phyloP scores from a whole-genome alignment of 2,797 vertebrate species.

The Myripristis jacobus region DNA sequence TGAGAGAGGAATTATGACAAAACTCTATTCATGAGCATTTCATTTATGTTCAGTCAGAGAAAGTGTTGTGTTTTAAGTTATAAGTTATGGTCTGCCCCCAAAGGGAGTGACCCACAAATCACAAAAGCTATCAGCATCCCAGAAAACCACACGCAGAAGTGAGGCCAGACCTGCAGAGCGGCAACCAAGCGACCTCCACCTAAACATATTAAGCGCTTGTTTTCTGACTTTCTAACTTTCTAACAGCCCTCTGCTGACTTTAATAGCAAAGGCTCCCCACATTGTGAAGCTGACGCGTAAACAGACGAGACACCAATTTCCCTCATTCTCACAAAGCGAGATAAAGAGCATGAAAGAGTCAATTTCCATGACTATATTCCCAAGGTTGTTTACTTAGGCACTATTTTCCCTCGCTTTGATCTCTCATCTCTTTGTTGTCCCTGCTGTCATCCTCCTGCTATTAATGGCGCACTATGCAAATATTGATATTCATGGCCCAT shows the following conservation, averaged over 20 bases:
- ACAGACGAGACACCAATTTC: neutral
- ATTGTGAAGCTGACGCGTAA: neutral
- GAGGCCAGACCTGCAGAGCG: too few relatives aligned
- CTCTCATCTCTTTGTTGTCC: conserved; percentile 4
- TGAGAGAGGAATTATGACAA: neutral
- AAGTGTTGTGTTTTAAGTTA: too few relatives aligned
- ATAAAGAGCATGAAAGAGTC: conserved; percentile 13
- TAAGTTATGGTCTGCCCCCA: too few relatives aligned
- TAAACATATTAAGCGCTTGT: too few relatives aligned
- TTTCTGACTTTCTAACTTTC: neutral
- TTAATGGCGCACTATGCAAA: neutral
- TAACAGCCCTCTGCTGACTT: too few relatives aligned
- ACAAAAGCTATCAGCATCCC: neutral
- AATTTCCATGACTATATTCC: neutral
- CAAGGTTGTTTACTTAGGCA: neutral
- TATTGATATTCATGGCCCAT: conserved; percentile 8
- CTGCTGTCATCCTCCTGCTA: neutral
- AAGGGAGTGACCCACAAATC: too few relatives aligned
- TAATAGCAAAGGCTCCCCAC: neutral
- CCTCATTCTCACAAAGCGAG: neutral
- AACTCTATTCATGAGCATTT: neutral
- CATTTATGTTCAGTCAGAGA: neutral
- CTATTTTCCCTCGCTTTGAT: conserved; percentile 7
- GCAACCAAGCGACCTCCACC: too few relatives aligned
- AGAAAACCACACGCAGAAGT: too few relatives aligned